phyloP scores from a whole-genome alignment of 2,113 vertebrate species.

The Hepsetus odoe region DNA sequence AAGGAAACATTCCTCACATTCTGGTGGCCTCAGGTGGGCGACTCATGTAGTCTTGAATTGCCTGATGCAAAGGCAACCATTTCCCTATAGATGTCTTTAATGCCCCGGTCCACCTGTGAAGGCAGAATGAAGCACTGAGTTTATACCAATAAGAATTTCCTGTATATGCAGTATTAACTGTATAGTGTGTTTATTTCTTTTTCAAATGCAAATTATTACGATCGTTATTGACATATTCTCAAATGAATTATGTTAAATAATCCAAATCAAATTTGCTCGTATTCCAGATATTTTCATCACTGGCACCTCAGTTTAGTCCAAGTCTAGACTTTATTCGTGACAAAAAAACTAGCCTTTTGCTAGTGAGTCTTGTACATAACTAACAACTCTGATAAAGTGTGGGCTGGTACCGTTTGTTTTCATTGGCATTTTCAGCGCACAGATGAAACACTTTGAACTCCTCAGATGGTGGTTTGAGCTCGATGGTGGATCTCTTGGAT shows the following conservation, averaged over 20 bases:
- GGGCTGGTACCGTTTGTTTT: constrained; percentile 83
- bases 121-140: background rate
- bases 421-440: constrained; percentile 84
- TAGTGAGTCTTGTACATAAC: background rate
- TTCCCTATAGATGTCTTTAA: constrained; percentile 85
- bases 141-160: background rate
- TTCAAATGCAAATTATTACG: background rate
- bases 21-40: constrained; percentile 82
- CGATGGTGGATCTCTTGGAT: constrained; percentile 83
- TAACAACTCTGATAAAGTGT: background rate
- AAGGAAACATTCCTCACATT: constrained; percentile 72
- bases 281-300: background rate
- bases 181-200: background rate
- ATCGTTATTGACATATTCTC: background rate
- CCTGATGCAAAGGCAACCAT: constrained; percentile 86
- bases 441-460: constrained; percentile 91
- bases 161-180: too few species aligned
- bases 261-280: background rate
- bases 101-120: constrained; percentile 84
- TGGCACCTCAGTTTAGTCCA: background rate
- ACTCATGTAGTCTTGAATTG: constrained; percentile 85
- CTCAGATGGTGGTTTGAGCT: constrained; percentile 86
- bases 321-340: background rate
- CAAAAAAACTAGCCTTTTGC: background rate
- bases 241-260: background rate